Conservation (phyloP, 2,797 vertebrate species). For the Cirrhinus molitorella region DNA sequence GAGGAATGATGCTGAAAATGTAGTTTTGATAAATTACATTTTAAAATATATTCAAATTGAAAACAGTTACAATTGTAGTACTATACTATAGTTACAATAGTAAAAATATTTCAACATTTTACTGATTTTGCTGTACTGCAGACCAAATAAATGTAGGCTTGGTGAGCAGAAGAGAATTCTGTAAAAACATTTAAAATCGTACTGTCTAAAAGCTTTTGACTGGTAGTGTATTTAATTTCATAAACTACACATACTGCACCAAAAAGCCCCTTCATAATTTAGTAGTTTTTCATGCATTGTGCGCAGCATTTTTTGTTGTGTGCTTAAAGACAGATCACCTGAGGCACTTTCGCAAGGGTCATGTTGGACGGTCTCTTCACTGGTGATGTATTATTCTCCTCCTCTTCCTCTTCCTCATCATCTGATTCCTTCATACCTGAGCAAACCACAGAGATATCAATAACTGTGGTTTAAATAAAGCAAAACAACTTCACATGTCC, state of each 20-base stretch:
- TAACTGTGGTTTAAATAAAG: neutral
- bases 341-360: conserved; percentile 69
- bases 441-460: conserved; percentile 17
- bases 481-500: neutral
- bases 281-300: neutral
- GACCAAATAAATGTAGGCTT: too few species aligned
- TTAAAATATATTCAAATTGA: too few species aligned
- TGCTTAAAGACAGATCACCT: conserved; percentile 63
- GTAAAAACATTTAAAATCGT: too few species aligned
- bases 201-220: too few species aligned
- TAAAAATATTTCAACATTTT: too few species aligned
- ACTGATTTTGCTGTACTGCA: too few species aligned
- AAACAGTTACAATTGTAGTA: too few species aligned
- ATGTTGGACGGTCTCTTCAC: conserved; percentile 78
- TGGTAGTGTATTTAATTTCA: too few species aligned
- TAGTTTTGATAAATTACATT: too few species aligned
- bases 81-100: too few species aligned
- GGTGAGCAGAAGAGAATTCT: too few species aligned
- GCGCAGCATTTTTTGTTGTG: neutral
- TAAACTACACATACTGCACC: neutral
- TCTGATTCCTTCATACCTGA: conserved; percentile 74
- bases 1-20: too few species aligned
- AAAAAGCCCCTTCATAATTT: neutral
- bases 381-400: conserved; percentile 82
- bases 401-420: conserved; percentile 76